These are phyloP conservation scores for Athene noctua DNA, from an alignment of 2,113 vertebrate genomes.

Conservation along the genomic window DNA sequence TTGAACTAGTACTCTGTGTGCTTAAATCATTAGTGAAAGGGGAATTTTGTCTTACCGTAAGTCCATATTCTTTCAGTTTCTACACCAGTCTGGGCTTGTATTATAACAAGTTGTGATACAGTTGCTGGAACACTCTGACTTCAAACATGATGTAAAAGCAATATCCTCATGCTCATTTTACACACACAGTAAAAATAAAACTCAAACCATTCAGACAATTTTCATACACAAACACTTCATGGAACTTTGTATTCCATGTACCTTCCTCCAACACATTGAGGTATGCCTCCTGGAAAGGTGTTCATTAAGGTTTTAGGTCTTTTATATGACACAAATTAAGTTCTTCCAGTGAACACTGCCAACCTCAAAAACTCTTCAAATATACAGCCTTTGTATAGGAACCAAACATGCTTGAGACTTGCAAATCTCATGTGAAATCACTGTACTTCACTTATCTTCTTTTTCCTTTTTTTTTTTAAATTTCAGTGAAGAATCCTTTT, in stretches of 20 bases:
- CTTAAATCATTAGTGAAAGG: slow-evolving; percentile 2
- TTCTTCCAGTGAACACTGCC: not conserved
- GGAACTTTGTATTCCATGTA: not conserved
- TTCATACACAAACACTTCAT: not conserved
- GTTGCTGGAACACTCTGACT: not conserved
- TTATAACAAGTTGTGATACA: not conserved
- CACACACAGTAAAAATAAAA: rapidly evolving
- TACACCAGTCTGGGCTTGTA: not conserved
- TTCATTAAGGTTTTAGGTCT: not conserved
- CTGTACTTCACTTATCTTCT: not conserved
- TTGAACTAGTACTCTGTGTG: not conserved
- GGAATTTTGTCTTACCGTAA: not conserved
- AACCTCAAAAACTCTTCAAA: not conserved
- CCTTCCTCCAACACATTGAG: not conserved
- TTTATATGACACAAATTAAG: not conserved
- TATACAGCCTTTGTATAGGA: not conserved
- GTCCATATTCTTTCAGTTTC: not conserved
- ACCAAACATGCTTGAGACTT: not conserved
- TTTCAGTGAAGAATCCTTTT: not conserved
- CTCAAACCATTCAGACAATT: not conserved
- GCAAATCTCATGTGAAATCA: not conserved
- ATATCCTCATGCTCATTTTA: not conserved
- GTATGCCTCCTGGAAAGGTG: not conserved
- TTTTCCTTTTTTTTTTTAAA: not conserved
- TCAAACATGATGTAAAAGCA: not conserved